Evolutionary conservation across 2,888 invertebrate genomes (phyloP), one percentile per base, ranked within the genome.

Genomic region (Phrixothrix hirtus): DNA sequence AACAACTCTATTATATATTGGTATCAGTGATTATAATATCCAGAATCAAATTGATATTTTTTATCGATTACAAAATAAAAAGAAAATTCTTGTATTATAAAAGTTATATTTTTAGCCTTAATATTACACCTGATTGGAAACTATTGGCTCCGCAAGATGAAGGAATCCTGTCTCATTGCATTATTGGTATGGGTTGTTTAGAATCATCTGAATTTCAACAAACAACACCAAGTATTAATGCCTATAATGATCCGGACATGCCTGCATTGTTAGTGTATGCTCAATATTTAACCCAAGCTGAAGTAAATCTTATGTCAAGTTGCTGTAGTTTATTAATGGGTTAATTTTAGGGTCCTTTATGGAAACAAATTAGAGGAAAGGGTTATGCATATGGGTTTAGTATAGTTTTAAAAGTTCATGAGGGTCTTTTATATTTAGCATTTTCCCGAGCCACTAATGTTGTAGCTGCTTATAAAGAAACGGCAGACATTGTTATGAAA

Each of bases 281-380:
- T 58, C 90, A 93, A 76, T 95, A 94, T 77, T 83, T 95, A 63
- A 88, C 85, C 4, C 93, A 93, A 75, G 79, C 88, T 0, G 93
- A 94, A 81, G 90, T 87, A 70, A 66, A 4, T 10, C 13, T n/a
- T n/a, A n/a, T n/a, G n/a, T n/a, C n/a, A n/a, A n/a, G n/a, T n/a
- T n/a, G n/a, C n/a, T n/a, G n/a, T n/a, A n/a, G n/a, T n/a, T n/a
- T n/a, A n/a, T n/a, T n/a, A n/a, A n/a, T n/a, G n/a, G 9, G 9
- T 34, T 14, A 16, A 13, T 2, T 63, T n/a, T 73, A 88, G 87
- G 93, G 94, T 39, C 92, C 93, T 15, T 85, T 94, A 85, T 94
- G 92, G 91, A 83, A 86, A 41, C 83, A 88, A 72, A 88, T 95
- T 58, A 82, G 95, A 61, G 95, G 95, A 27, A 84, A 86, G 66